Base-by-base conservation (phyloP, 2,888 invertebrate genomes). In the Quadriops clusia region DNA sequence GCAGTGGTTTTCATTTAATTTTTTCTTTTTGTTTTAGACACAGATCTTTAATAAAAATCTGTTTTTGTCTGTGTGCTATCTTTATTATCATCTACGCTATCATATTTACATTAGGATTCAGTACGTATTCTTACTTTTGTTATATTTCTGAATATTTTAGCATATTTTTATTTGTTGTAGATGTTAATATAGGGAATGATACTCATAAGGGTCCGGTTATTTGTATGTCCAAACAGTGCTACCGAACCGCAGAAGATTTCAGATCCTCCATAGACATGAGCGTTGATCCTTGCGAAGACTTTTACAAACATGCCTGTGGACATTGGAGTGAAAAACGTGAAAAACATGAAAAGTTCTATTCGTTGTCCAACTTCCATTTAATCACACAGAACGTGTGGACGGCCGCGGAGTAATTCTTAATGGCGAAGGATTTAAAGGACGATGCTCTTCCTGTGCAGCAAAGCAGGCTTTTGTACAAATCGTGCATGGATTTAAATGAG, bases 221-320 rank as follows among this genome's bases (percentile, higher is more conserved):
- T n/a, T 37, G 33, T 17, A 34, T 28, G 3, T 33, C 67, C 14
- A 70, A 68, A 33, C 74, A 79, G 52, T 84, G 84, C 45, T 59
- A 83, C 18, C 68, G 78, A 15, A 68, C 74, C 39, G 81, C 85
- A 5, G 73, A 81, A 11, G 81, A 77, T 58, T 64, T 85, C 17
- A 70, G 77, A 10, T 67, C 77, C 23, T 75, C 83, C 7, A 79
- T 86, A 74, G 77, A 86, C 53, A 58, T 57, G 29, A 66, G 65
- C 15, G 72, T 69, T 28, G 70, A 85, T 55, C 85, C 86, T 27
- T 86, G 86, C 49, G 73, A 81, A 23, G 74, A 86, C 60, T 86
- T 86, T 61, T 84, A 85, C 57, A 63, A 75, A 67, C 85, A 72
- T 44, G 57, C 72, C 1, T 86, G 86, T 46, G 86, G 85, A 3